Percentiles rank a stretch among this genome's conserved stretches.
These are phyloP conservation scores for Etheostoma perlongum DNA, from an alignment of 2,797 vertebrate species.

Conservation along the genomic window DNA sequence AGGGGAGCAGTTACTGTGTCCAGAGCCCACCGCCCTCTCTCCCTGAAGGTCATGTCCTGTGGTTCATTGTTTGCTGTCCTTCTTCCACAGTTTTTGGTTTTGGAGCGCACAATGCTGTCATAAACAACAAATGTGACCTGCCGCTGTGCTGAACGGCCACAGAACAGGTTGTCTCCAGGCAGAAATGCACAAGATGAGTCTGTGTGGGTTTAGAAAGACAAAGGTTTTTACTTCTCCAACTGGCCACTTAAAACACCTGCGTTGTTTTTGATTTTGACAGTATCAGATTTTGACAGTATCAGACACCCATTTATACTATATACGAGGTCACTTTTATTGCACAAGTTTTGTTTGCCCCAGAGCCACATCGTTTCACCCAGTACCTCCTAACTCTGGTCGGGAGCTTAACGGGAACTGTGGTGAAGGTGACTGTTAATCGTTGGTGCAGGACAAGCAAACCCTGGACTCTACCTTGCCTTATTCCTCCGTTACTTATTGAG, in stretches of 20 bases:
- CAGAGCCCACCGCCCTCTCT: neutral
- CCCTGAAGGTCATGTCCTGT: conserved; percentile 67
- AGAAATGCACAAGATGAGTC: conserved; percentile 32
- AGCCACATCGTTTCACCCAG: neutral
- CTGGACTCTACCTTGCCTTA: neutral
- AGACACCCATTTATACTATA: conserved; percentile 19
- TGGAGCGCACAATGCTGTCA: conserved; percentile 40
- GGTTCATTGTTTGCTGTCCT: conserved; percentile 56
- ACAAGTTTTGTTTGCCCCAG: conserved; percentile 43
- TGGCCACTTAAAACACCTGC: neutral
- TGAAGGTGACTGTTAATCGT: conserved; percentile 19
- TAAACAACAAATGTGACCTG: conserved; percentile 61
- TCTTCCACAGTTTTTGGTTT: conserved; percentile 41
- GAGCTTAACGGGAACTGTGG: conserved; percentile 25
- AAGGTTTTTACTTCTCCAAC: conserved; percentile 12
- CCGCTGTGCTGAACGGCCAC: neutral
- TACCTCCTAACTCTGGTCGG: conserved; percentile 3
- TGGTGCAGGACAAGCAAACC: neutral
- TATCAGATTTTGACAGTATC: conserved; percentile 24
- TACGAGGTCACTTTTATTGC: conserved; percentile 51
- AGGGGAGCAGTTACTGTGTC: neutral
- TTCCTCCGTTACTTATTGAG: conserved; percentile 11
- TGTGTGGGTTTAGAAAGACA: conserved; percentile 1
- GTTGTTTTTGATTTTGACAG: conserved; percentile 20
- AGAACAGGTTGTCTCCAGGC: conserved; percentile 55